Conservation (phyloP, 2,888 invertebrate species). For the Callosobruchus maculatus region DNA sequence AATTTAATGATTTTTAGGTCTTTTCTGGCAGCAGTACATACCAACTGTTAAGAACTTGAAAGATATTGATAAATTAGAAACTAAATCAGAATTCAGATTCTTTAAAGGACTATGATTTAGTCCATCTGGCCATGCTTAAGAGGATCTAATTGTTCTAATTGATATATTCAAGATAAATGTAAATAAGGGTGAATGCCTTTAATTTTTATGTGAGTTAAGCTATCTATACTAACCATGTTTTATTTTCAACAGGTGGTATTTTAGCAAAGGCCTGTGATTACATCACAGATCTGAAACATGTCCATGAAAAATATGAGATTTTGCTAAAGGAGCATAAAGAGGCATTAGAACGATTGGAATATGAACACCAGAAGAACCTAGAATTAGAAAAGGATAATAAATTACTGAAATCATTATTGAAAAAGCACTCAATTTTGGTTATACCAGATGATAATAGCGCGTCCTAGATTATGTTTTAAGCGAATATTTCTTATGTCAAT, state of each 20-base stretch:
- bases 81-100: too few relatives aligned
- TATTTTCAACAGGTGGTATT: slow-evolving; percentile 66
- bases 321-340: slow-evolving; percentile 66
- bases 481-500: slow-evolving; percentile 4
- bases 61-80: too few relatives aligned
- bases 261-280: slow-evolving; percentile 94
- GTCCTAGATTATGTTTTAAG: slow-evolving; percentile 5
- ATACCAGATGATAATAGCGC: slow-evolving; percentile 18
- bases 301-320: slow-evolving; percentile 68
- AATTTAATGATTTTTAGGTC: too few relatives aligned
- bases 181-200: too few relatives aligned
- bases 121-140: too few relatives aligned
- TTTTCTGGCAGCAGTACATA: too few relatives aligned
- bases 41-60: too few relatives aligned
- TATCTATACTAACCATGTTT: too few relatives aligned
- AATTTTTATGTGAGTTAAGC: too few relatives aligned
- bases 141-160: too few relatives aligned
- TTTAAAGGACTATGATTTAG: too few relatives aligned
- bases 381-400: slow-evolving; percentile 75
- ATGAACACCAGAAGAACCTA: slow-evolving; percentile 67
- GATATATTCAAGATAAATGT: too few relatives aligned
- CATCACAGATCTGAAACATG: slow-evolving; percentile 77
- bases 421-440: slow-evolving; percentile 58
- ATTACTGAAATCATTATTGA: slow-evolving; percentile 63
- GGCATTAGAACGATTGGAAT: slow-evolving; percentile 65